phyloP scores from a whole-genome alignment of 2,797 vertebrate species.

The Sebastes flavidus region DNA sequence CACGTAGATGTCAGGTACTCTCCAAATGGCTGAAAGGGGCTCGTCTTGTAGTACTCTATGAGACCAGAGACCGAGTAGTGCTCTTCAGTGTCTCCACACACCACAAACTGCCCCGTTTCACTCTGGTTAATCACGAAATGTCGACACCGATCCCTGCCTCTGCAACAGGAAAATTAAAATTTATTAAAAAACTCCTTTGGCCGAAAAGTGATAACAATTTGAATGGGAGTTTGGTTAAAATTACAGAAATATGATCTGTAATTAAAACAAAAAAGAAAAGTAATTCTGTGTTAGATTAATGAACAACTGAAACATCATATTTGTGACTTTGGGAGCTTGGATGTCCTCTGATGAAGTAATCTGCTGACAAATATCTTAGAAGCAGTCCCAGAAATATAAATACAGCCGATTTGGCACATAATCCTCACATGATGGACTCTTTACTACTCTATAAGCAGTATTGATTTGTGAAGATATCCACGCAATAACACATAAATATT shows the following conservation, averaged over 20 bases:
- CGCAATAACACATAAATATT: not conserved
- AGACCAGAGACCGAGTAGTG: conserved; percentile 81
- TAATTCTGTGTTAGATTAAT: not conserved
- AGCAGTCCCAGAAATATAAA: not conserved
- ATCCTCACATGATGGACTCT: not conserved
- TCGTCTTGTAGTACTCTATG: conserved; percentile 82
- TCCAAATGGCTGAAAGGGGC: conserved; percentile 85
- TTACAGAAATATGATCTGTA: not conserved
- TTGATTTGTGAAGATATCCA: not conserved
- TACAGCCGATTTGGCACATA: not conserved
- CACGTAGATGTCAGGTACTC: conserved; percentile 85
- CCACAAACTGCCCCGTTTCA: conserved; percentile 78
- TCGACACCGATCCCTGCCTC: conserved; percentile 87
- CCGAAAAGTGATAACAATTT: not conserved
- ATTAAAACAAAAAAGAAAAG: not conserved
- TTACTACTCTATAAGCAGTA: not conserved
- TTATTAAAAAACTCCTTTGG: not conserved
- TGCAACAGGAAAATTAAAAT: conserved; percentile 56
- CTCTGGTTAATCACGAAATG: conserved; percentile 89
- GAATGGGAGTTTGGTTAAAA: not conserved
- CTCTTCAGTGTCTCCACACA: conserved; percentile 81
- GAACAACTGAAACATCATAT: not conserved
- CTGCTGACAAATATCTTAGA: not conserved
- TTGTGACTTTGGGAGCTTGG: not conserved
- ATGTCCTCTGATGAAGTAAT: not conserved